phyloP scores from a whole-genome alignment of 2,888 invertebrate species.

The Nomada hirtipes region DNA sequence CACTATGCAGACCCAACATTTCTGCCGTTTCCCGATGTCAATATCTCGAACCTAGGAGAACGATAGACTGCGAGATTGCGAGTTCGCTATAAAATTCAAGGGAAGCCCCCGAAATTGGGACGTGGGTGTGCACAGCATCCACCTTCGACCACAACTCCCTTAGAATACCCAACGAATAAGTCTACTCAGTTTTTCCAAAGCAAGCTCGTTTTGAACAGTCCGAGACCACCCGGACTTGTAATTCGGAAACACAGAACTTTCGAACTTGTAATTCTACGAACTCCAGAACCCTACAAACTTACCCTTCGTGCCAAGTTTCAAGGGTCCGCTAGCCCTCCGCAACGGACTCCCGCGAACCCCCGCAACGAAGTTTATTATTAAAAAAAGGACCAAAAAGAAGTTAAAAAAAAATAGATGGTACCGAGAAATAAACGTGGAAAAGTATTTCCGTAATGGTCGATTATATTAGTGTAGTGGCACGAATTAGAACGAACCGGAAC shows the following conservation, averaged over 20 bases:
- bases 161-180: not conserved
- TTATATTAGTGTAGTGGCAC: not conserved
- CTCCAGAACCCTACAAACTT: not conserved
- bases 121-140: not conserved
- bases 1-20: no score
- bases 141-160: not conserved
- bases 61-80: not conserved
- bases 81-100: not conserved
- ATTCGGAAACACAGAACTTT: not conserved
- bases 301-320: not conserved
- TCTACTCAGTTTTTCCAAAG: not conserved
- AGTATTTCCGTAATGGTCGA: not conserved
- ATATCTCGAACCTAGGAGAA: not conserved
- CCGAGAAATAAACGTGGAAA: not conserved
- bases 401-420: no score
- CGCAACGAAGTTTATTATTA: not conserved
- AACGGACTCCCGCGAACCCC: not conserved
- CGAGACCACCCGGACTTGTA: not conserved
- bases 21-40: not conserved
- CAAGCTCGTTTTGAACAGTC: not conserved
- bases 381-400: not conserved
- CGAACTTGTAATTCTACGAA: not conserved
- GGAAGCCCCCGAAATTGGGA: not conserved
- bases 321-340: not conserved
- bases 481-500: not conserved